Conservation (phyloP, 2,797 vertebrate species). For the Menidia menidia region DNA sequence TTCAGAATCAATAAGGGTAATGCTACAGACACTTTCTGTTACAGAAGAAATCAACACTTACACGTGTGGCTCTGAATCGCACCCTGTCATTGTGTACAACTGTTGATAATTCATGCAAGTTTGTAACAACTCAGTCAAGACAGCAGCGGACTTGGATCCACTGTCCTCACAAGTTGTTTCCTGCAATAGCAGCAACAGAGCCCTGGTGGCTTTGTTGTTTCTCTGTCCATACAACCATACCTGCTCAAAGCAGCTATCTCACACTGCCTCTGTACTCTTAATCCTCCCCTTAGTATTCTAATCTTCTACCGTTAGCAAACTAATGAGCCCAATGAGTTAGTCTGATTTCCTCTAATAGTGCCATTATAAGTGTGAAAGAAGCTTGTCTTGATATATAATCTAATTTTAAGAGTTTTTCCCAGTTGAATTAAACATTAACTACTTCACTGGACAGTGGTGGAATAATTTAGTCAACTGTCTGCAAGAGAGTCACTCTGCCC, state of each 20-base stretch:
- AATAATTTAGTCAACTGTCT: conserved; percentile 17
- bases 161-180: conserved; percentile 25
- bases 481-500: conserved; percentile 46
- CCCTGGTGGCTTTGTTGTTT: no score
- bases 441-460: conserved; percentile 42
- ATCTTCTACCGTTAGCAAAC: conserved; percentile 56
- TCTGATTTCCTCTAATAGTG: conserved; percentile 64
- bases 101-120: conserved; percentile 12
- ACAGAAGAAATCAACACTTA: neutral
- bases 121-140: conserved; percentile 22
- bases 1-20: neutral
- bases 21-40: neutral
- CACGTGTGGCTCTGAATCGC: neutral
- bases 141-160: conserved; percentile 17
- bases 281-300: conserved; percentile 51
- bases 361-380: conserved; percentile 51
- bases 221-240: conserved; percentile 35
- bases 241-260: conserved; percentile 44
- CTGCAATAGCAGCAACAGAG: conserved; percentile 26
- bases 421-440: conserved; percentile 73
- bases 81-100: neutral
- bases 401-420: conserved; percentile 68
- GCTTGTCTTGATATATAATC: conserved; percentile 63
- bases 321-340: conserved; percentile 68
- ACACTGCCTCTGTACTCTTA: conserved; percentile 43